Evolutionary conservation across 1,140 invertebrate species (phyloP).

Genomic region (Leucophenga varia): DNA sequence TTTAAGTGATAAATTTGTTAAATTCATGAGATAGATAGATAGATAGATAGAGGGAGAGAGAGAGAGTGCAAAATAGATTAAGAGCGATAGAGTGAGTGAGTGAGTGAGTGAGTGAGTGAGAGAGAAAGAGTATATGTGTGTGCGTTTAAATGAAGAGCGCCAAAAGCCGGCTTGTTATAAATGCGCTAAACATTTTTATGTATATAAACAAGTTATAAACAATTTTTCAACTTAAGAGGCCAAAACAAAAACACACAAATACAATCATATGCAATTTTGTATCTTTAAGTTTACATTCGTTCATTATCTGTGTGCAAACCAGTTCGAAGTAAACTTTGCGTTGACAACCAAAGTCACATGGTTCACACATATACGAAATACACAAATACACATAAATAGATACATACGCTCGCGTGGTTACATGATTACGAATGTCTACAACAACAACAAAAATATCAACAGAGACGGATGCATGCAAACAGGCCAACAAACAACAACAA

Average conservation of each 20-base stretch:
- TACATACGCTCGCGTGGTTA: no score
- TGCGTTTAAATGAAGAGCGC: conserved; percentile 7
- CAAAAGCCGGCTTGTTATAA: no score
- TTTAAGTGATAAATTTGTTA: conserved; percentile 27
- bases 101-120: neutral
- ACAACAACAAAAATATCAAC: neutral
- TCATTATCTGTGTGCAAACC: conserved; percentile 20
- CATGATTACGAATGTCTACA: conserved; percentile 22
- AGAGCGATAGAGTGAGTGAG: conserved; percentile 13
- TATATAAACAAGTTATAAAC: conserved; percentile 55
- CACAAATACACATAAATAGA: conserved; percentile 27
- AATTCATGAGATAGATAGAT: conserved; percentile 25
- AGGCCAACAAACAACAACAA: neutral
- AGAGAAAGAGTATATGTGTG: neutral
- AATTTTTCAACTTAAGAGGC: no score
- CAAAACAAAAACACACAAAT: conserved; percentile 41
- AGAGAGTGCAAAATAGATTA: conserved; percentile 16
- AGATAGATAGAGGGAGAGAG: conserved; percentile 6
- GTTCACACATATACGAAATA: conserved; percentile 19
- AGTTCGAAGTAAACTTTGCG: conserved; percentile 18
- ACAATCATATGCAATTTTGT: neutral
- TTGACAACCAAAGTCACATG: neutral
- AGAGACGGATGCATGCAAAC: conserved; percentile 25
- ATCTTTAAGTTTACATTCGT: no score
- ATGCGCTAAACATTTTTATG: no score